A percentile compares a stretch with the other conserved stretches of the same genome.
Conservation (phyloP, 2,888 invertebrate species). For the Ophraella communa region DNA sequence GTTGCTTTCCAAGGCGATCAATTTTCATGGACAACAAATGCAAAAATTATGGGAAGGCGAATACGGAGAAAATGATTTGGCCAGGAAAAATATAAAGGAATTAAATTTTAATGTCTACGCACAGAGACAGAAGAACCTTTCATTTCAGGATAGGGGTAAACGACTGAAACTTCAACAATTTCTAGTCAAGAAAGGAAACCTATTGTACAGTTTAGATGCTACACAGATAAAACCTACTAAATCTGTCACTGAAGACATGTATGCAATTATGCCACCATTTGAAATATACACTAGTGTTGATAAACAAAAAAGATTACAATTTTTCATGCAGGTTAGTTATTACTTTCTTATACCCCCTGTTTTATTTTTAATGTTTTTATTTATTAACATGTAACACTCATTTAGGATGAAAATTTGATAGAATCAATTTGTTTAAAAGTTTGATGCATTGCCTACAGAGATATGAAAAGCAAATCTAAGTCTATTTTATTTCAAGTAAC, state of each 20-base stretch:
- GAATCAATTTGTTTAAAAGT: too few species aligned
- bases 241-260: conserved; percentile 68
- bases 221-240: conserved; percentile 60
- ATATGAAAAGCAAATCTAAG: too few species aligned
- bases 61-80: conserved; percentile 77
- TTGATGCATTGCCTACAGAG: too few species aligned
- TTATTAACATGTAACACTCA: too few species aligned
- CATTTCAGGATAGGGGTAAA: conserved; percentile 84
- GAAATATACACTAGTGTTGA: conserved; percentile 85
- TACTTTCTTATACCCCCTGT: not conserved
- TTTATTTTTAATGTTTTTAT: not conserved
- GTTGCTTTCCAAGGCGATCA: conserved; percentile 74
- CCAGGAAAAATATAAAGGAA: conserved; percentile 67
- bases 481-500: too few species aligned
- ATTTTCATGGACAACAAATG: conserved; percentile 86
- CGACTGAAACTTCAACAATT: conserved; percentile 86
- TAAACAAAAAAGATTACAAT: conserved; percentile 75
- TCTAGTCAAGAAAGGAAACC: conserved; percentile 82
- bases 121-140: conserved; percentile 79
- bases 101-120: conserved; percentile 78
- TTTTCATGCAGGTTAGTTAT: conserved; percentile 79
- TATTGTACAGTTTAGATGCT: conserved; percentile 70
- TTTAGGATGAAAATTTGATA: too few species aligned
- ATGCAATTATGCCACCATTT: conserved; percentile 84
- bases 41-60: conserved; percentile 89